These are phyloP conservation scores for Pharmacophagus antenor DNA, from an alignment of 2,888 invertebrate species.

Conservation along the genomic window DNA sequence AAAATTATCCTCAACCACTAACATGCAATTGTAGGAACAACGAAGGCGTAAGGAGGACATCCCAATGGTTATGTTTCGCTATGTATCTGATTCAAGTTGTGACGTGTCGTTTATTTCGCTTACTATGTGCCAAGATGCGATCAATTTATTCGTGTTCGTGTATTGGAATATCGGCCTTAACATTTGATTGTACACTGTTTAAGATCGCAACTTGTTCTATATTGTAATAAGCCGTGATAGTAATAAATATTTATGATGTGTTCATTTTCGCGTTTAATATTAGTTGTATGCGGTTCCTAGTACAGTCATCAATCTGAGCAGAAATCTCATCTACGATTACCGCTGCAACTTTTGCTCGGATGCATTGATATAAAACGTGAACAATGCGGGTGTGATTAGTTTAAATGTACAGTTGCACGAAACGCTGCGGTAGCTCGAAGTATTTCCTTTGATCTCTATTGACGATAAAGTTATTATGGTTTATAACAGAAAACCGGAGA, in stretches of 20 bases:
- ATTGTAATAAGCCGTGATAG: slow-evolving; percentile 1
- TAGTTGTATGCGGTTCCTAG: not conserved
- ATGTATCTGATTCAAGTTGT: slow-evolving; percentile 74
- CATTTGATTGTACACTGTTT: slow-evolving; percentile 12
- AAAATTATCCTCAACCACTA: slow-evolving; percentile 67
- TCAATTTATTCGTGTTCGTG: slow-evolving; percentile 63
- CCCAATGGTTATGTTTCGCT: slow-evolving; percentile 71
- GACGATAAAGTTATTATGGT: slow-evolving; percentile 38
- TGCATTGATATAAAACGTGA: slow-evolving; percentile 72
- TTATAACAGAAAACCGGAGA: slow-evolving; percentile 45
- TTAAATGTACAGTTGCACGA: slow-evolving; percentile 66
- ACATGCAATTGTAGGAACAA: slow-evolving; percentile 46
- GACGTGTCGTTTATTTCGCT: slow-evolving; percentile 68
- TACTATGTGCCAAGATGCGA: slow-evolving; percentile 58
- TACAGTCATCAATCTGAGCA: slow-evolving; percentile 23
- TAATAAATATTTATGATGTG: slow-evolving; percentile 15
- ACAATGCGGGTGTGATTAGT: slow-evolving; percentile 73
- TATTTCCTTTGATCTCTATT: slow-evolving; percentile 54
- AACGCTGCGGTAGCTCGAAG: slow-evolving; percentile 33
- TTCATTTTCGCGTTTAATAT: slow-evolving; percentile 2
- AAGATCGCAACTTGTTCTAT: slow-evolving; percentile 4
- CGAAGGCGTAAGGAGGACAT: slow-evolving; percentile 68
- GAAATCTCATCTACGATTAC: slow-evolving; percentile 39
- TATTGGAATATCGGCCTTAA: slow-evolving; percentile 36
- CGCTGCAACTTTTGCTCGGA: slow-evolving; percentile 43